Conservation (phyloP, 2,888 invertebrate species). For the Mesorhabditis spiculigera region DNA sequence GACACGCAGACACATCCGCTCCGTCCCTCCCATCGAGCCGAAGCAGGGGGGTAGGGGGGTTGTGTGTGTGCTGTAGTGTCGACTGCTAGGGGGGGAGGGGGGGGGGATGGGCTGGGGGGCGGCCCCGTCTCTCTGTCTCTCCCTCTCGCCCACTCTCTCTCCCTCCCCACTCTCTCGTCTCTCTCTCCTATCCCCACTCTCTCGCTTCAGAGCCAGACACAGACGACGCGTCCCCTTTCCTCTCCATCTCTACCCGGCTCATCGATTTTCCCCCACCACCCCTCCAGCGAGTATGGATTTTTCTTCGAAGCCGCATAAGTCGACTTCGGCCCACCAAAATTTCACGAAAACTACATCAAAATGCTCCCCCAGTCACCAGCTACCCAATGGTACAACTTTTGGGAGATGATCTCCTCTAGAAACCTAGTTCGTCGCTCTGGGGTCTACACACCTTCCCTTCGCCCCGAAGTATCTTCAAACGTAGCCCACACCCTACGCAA, state of each 20-base stretch:
- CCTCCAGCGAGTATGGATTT: conserved; percentile 1
- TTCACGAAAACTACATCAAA: not conserved
- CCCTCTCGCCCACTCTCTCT: not conserved
- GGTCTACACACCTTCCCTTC: not conserved
- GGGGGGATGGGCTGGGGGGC: not conserved
- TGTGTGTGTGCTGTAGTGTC: not conserved
- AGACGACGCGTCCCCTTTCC: not conserved
- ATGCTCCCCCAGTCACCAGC: not conserved
- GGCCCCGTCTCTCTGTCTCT: not conserved
- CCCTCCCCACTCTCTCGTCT: not conserved
- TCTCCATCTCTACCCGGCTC: not conserved
- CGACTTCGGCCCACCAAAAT: too few species aligned
- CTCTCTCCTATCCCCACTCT: not conserved
- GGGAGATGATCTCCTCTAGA: not conserved
- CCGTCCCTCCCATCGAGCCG: not conserved
- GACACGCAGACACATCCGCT: conserved; percentile 1
- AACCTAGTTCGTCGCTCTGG: not conserved
- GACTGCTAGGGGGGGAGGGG: not conserved
- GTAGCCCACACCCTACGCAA: not conserved
- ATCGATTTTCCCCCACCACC: not conserved
- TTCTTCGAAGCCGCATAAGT: not conserved
- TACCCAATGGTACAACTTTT: not conserved
- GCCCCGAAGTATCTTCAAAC: not conserved
- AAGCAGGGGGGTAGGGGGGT: not conserved
- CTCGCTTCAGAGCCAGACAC: not conserved